Percentiles rank a stretch among this genome's conserved stretches.
Conservation (phyloP, 2,888 invertebrate genomes). For the Papilio protenor region DNA sequence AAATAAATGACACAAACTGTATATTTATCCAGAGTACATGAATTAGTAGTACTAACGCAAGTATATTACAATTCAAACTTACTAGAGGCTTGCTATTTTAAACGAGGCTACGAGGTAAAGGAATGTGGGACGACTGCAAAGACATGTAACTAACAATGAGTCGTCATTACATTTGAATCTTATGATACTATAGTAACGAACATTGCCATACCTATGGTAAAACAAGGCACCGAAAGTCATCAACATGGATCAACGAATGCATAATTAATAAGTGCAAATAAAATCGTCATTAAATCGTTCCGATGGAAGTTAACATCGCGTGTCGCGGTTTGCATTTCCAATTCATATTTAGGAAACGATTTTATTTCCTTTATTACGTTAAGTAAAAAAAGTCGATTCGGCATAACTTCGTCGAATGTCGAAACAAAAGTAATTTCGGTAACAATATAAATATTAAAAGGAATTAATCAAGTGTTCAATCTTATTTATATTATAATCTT, state of each 20-base stretch:
- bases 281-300: slow-evolving; percentile 36
- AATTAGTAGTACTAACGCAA: too few relatives aligned
- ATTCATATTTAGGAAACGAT: slow-evolving; percentile 2
- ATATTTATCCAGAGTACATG: background rate
- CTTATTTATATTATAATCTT: too few relatives aligned
- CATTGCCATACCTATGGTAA: background rate
- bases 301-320: slow-evolving; percentile 23
- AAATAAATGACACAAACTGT: background rate
- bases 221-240: slow-evolving; percentile 19
- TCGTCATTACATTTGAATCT: background rate
- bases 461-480: too few relatives aligned
- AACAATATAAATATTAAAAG: too few relatives aligned
- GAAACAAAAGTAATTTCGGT: too few relatives aligned
- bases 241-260: slow-evolving; percentile 30
- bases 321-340: slow-evolving; percentile 27
- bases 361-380: slow-evolving; percentile 6
- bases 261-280: slow-evolving; percentile 35
- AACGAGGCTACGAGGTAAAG: background rate
- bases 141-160: background rate
- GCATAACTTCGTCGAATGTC: too few relatives aligned
- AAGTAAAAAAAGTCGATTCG: background rate
- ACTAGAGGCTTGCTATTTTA: background rate
- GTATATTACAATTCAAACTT: background rate
- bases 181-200: background rate
- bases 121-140: background rate